Conservation (phyloP, 1,140 invertebrate species). For the Eubasilissa regina region DNA sequence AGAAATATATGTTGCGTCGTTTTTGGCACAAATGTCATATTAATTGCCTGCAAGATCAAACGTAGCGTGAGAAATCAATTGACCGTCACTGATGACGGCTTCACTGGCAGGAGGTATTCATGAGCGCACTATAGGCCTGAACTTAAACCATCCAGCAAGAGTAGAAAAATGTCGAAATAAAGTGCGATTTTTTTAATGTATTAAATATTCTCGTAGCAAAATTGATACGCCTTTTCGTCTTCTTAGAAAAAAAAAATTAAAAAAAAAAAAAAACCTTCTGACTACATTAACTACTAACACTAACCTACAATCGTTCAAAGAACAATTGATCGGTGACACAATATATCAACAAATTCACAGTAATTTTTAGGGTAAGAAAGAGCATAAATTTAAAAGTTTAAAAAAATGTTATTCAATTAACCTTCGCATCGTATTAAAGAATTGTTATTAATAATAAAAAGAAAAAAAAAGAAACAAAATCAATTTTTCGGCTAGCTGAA, state of each 20-base stretch:
- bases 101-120: neutral
- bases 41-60: conserved; percentile 3
- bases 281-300: no score
- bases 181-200: neutral
- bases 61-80: conserved; percentile 26
- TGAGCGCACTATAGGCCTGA: conserved; percentile 27
- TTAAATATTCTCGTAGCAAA: no score
- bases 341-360: neutral
- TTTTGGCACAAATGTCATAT: neutral
- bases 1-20: neutral
- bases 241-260: no score
- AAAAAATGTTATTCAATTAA: neutral
- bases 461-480: no score
- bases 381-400: neutral
- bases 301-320: no score
- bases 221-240: no score
- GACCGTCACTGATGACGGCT: conserved; percentile 20
- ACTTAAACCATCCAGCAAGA: neutral
- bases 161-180: neutral
- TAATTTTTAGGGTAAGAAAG: neutral
- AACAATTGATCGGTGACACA: neutral
- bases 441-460: no score
- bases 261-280: no score
- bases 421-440: no score
- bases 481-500: no score